Evolutionary conservation across 2,888 invertebrate species (phyloP).

Genomic region (Ceramica pisi): DNA sequence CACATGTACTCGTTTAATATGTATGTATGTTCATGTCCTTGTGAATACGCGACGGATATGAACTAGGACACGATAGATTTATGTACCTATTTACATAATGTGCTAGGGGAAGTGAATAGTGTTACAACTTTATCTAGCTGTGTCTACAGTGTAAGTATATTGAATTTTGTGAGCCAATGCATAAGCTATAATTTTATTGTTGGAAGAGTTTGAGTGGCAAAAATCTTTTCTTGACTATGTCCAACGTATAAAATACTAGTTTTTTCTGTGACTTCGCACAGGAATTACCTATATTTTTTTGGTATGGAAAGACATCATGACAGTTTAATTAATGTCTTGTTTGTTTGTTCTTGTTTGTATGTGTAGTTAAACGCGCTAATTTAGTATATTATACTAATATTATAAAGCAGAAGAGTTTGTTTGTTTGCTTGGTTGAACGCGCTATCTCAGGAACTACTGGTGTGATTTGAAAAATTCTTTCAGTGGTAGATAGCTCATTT

Average conservation of each 20-base stretch:
- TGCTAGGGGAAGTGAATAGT: conserved; percentile 38
- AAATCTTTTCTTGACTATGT: neutral
- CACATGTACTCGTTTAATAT: neutral
- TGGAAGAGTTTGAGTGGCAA: neutral
- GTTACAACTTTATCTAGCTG: conserved; percentile 25
- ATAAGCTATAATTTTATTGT: neutral
- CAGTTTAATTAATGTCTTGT: no score
- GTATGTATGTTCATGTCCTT: conserved; percentile 1
- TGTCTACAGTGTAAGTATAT: neutral
- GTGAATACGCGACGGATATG: conserved; percentile 27
- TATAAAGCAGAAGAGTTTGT: no score
- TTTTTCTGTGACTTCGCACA: no score
- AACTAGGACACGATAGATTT: conserved; percentile 48
- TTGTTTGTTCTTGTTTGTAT: no score
- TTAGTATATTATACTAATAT: no score
- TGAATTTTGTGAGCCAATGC: conserved; percentile 19
- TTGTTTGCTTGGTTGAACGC: no score
- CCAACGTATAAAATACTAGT: neutral
- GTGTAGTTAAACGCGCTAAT: no score
- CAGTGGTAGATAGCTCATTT: no score
- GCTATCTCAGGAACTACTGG: no score
- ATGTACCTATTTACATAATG: conserved; percentile 51
- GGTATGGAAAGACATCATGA: no score
- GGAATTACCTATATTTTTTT: no score
- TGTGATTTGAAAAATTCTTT: no score